Conservation (phyloP, 2,113 vertebrate genomes). For the Rousettus leschenaultii region DNA sequence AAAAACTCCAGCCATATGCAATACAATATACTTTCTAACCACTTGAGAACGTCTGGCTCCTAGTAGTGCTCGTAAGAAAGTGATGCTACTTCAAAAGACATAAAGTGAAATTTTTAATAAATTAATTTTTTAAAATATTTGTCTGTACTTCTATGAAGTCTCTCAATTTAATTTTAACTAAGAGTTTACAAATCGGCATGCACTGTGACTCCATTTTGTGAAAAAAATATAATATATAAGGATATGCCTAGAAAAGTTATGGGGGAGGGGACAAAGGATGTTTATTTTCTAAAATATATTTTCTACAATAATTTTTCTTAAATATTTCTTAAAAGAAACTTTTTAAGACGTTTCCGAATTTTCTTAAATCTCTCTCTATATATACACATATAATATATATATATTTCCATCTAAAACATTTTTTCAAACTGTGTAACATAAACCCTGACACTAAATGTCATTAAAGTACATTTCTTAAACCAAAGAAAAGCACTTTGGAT, state of each 20-base stretch:
- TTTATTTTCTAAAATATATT: conserved; percentile 9
- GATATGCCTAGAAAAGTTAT: background rate
- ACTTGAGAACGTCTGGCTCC: background rate
- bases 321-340: background rate
- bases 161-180: background rate
- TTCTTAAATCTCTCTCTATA: too few relatives aligned
- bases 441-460: background rate
- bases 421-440: background rate
- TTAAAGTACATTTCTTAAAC: background rate
- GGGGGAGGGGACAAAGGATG: background rate
- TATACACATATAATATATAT: too few relatives aligned
- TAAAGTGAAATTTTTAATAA: background rate
- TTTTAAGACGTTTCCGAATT: background rate
- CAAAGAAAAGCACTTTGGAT: background rate
- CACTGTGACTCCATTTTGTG: background rate
- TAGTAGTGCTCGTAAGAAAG: background rate
- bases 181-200: background rate
- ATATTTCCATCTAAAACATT: background rate
- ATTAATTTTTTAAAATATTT: background rate
- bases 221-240: background rate
- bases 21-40: background rate
- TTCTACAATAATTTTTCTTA: background rate
- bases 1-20: background rate
- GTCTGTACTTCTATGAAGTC: background rate
- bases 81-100: background rate